Percentiles rank a stretch among this genome's conserved stretches.
phyloP scores from a whole-genome alignment of 2,888 invertebrate genomes.

The Ametastegia equiseti region DNA sequence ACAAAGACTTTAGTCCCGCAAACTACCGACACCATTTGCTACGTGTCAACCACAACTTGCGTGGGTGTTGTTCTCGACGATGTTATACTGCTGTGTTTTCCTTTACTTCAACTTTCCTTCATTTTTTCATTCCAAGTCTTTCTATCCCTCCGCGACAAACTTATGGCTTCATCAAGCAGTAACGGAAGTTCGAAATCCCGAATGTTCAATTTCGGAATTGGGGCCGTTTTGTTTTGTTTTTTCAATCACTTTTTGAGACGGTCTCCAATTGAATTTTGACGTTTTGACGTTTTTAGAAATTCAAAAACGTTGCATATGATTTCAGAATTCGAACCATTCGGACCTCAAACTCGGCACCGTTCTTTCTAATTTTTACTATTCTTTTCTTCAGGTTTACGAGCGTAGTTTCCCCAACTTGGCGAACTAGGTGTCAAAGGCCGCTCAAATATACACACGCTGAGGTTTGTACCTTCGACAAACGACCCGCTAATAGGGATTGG shows the following conservation, averaged over 20 bases:
- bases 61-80: neutral
- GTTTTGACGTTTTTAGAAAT: no score
- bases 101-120: neutral
- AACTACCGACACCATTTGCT: conserved; percentile 35
- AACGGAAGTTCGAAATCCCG: no score
- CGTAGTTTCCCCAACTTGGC: neutral
- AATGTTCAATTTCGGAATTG: no score
- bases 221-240: no score
- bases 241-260: no score
- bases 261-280: no score
- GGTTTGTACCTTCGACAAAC: neutral
- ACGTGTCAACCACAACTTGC: conserved; percentile 14
- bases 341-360: no score
- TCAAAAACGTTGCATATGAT: no score
- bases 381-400: neutral
- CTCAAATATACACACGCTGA: neutral
- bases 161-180: no score
- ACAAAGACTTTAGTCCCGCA: conserved; percentile 28
- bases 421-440: neutral
- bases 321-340: no score
- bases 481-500: conserved; percentile 7
- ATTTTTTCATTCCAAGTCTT: neutral
- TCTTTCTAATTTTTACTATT: no score
- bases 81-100: neutral
- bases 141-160: no score